Evolutionary conservation across 2,797 vertebrate genomes (phyloP).

Genomic region (Euphonia xanthogaster): DNA sequence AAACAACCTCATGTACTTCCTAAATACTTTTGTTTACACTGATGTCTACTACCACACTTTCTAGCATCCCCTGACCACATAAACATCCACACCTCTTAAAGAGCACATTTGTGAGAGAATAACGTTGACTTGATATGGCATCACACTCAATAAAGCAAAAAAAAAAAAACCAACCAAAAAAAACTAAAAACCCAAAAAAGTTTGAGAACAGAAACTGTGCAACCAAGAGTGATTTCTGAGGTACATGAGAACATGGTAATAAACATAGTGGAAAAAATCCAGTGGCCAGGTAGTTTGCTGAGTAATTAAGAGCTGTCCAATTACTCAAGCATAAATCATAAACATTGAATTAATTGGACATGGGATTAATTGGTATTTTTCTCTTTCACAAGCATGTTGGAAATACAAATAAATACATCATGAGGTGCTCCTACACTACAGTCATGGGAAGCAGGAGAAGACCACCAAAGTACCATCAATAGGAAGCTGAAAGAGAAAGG

Average conservation of each 20-base stretch:
- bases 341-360: background rate
- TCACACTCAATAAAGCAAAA: constrained; percentile 89
- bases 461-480: background rate
- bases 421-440: background rate
- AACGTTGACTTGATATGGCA: constrained; percentile 83
- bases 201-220: constrained; percentile 88
- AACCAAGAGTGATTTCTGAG: constrained; percentile 88
- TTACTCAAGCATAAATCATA: constrained; percentile 23
- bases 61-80: constrained; percentile 74
- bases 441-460: background rate
- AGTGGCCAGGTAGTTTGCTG: constrained; percentile 57
- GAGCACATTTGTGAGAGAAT: constrained; percentile 81
- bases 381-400: background rate
- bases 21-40: constrained; percentile 67
- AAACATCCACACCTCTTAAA: constrained; percentile 77
- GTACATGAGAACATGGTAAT: constrained; percentile 88
- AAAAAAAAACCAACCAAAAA: background rate
- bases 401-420: constrained; percentile 16
- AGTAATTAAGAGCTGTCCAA: background rate
- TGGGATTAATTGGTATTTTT: background rate
- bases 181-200: constrained; percentile 60
- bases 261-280: constrained; percentile 78
- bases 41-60: constrained; percentile 70
- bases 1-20: constrained; percentile 66
- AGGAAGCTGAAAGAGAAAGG: background rate